Evolutionary conservation across 1,140 invertebrate species (phyloP).

Genomic region (Bombus consobrinus): DNA sequence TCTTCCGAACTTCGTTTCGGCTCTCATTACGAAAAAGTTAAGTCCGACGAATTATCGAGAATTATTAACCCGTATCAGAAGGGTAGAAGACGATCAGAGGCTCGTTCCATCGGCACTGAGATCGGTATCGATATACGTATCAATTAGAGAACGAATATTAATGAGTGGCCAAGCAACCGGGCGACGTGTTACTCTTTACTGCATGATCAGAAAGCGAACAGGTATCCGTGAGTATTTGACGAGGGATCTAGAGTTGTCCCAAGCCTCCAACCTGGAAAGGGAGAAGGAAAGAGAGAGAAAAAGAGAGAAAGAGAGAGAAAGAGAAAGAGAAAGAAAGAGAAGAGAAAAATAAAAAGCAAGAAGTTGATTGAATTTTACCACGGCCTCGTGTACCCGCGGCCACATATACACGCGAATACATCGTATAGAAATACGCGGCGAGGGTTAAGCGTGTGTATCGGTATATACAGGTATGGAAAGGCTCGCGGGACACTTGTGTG

Average conservation of each 20-base stretch:
- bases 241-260: constrained; percentile 66
- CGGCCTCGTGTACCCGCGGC: constrained; percentile 47
- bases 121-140: constrained; percentile 66
- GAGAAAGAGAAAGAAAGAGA: not conserved
- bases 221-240: constrained; percentile 67
- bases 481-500: constrained; percentile 25
- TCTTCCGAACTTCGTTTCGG: constrained; percentile 2
- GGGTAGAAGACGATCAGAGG: not conserved
- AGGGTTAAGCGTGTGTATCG: constrained; percentile 27
- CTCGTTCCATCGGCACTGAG: constrained; percentile 13
- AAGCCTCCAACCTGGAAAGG: not conserved
- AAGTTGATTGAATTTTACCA: constrained; percentile 72
- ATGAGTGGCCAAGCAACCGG: constrained; percentile 59
- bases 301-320: constrained; percentile 4
- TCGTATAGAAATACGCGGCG: not conserved
- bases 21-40: constrained; percentile 57
- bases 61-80: constrained; percentile 59
- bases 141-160: constrained; percentile 71
- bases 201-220: constrained; percentile 1
- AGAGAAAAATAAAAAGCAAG: constrained; percentile 62
- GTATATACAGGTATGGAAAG: not conserved
- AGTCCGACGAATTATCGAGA: constrained; percentile 65
- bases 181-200: constrained; percentile 27
- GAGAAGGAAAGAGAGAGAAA: not conserved
- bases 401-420: constrained; percentile 1